Base-by-base conservation (phyloP, 2,888 invertebrate genomes). In the Phengaris arion region DNA sequence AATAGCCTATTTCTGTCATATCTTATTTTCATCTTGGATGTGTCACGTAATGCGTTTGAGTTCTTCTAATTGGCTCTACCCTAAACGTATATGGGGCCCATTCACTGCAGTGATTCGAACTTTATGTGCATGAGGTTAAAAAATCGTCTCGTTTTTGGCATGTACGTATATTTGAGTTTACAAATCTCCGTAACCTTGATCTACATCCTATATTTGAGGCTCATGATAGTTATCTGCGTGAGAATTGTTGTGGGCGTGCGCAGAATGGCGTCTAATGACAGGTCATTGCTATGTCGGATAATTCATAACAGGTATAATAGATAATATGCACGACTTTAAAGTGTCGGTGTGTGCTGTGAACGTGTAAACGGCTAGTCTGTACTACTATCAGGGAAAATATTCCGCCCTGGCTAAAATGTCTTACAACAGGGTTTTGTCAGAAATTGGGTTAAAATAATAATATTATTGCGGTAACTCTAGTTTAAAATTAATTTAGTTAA, bases 241-340 rank as follows among this genome's bases (percentile, higher is more conserved):
- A 74, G 79, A 79, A 79, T 76, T 45, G 51, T 73, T n/a, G 79
- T 79, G 68, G 79, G 79, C 76, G 79, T 77, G 45, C 70, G 55
- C 57, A 68, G 46, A 69, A 68, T 55, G 54, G 68, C 22, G 70
- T 51, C 48, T 70, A 75, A 75, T 70, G 70, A 75, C 75, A 72
- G 48, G 70, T 70, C 70, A 69, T 75, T 70, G 35, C 59, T 69
- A 57, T 35, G 72, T 72, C 15, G 15, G 54, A 35, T 52, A 51
- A 51, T 22, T 22, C 15, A 15, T 68, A 68, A 68, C 45, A 35
- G 45, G 35, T 68, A 57, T n/a, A 2, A 57, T 57, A 15, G 35
- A 57, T 57, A 46, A 6, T 52, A 22, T 22, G 0, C 8, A 59
- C 59, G 22, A 22, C 59, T 48, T 48, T 48, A 48, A 48, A 1